These are phyloP conservation scores for Molossus molossus DNA, from an alignment of 2,797 vertebrate genomes.

Conservation along the genomic window DNA sequence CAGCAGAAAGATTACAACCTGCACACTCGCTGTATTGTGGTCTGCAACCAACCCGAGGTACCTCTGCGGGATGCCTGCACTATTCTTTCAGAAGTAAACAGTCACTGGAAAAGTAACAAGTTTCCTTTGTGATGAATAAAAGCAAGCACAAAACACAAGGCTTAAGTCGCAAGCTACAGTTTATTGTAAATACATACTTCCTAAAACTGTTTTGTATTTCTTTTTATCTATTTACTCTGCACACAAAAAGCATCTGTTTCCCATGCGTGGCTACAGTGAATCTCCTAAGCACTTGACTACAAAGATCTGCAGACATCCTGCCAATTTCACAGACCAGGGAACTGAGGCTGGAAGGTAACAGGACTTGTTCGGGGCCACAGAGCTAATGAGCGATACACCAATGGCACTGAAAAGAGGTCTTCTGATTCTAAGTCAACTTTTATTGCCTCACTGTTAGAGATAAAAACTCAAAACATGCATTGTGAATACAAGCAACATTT, in stretches of 20 bases:
- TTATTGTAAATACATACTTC: not conserved
- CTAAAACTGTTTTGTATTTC: not conserved
- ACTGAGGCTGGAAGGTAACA: not conserved
- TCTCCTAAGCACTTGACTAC: not conserved
- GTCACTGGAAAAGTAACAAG: not conserved
- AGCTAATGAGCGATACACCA: not conserved
- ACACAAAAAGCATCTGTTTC: not conserved
- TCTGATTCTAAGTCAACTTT: not conserved
- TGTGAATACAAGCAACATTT: constrained; percentile 14
- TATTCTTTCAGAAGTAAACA: constrained; percentile 32
- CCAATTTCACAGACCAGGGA: constrained; percentile 31
- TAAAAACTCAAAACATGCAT: not conserved
- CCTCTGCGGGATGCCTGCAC: too few species aligned
- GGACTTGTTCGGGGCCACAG: not conserved
- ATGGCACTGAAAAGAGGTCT: not conserved
- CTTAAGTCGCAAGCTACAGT: constrained; percentile 4
- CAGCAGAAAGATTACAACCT: not conserved
- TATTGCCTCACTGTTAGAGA: not conserved
- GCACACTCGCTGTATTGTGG: not conserved
- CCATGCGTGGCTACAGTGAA: not conserved
- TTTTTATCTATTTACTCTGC: not conserved
- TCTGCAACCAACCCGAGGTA: too few species aligned
- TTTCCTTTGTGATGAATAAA: constrained; percentile 14
- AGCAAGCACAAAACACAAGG: constrained; percentile 6
- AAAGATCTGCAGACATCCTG: not conserved